Evolutionary conservation across 2,113 vertebrate species (phyloP), one percentile per base, ranked within the genome.

Genomic region (Sinocyclocheilus rhinocerous): DNA sequence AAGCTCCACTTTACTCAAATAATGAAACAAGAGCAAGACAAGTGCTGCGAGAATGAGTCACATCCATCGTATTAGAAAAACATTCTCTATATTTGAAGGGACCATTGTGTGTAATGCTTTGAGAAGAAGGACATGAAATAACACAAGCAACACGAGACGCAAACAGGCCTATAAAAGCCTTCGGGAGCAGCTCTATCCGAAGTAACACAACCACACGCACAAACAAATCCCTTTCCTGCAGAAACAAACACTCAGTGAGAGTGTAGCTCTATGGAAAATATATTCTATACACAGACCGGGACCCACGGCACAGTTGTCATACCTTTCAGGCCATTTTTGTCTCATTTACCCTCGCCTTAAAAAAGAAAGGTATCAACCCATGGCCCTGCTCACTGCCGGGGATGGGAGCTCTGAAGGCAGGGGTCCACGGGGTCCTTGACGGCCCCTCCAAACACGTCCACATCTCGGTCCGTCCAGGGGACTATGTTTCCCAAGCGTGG

Each of bases 371-470:
- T 16, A n/a, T 63, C 22, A 16, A 81, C 77, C 59, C 84, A 67
- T 15, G 42, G 81, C 57, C 0, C 20, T 87, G 94, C 90, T 97
- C 4, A 97, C 95, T 95, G 96, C 95, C 91, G 94, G 91, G 88
- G 92, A 92, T 91, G 91, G 2, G 92, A 91, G 45, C 93, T 94
- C 87, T 94, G 91, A 89, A 92, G 90, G 0, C 98, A 99, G 63
- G 96, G 94, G 0, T 97, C 91, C 1, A 97, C 95, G 72, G 93
- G 85, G 1, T 91, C 92, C 92, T 99, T 99, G 73, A 93, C 95
- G 55, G 97, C 97, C 0, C 98, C 98, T 0, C 97, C 97, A 0
- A 96, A 97, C 86, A 96, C 95, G 18, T 99, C 97, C 42, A 99
- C 95, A 0, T 96, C 95, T 75, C 94, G 95, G 88, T 97, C 97